Evolutionary conservation across 2,888 invertebrate species (phyloP), one percentile per base, ranked within the genome.

Genomic region (Cacoxenus indagator): DNA sequence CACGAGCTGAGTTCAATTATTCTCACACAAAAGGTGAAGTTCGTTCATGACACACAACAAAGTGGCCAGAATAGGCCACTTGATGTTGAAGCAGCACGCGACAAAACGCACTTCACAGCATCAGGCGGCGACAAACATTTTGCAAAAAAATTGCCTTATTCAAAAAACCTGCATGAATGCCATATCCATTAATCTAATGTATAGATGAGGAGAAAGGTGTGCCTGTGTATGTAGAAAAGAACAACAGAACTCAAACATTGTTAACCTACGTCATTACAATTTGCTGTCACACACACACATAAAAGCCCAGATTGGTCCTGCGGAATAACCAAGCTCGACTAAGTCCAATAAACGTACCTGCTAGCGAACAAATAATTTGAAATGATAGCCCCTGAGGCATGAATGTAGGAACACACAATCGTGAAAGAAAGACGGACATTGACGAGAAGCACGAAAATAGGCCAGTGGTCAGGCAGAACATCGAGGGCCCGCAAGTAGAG

Each of bases 231-330:
- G 2, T 48, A 2, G 48, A 8, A 1, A 6, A n/a, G 19, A 6
- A 4, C 4, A 19, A 51, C 17, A 51, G 17, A 51, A 51, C 51
- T 51, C 73, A 75, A 77, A 81, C 81, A 78, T 81, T 84, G 84
- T 83, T 83, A 84, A 84, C 84, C 83, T 83, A 78, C 84, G 82
- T 82, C 84, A 83, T 84, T 84, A 83, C 84, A 83, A 78, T 82
- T 83, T 82, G 82, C 76, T 77, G 76, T 68, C 76, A 78, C n/a
- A 69, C 26, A 46, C 29, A 54, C 31, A 8, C 11, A 54, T 27
- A 55, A 43, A 24, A 6, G 46, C 37, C n/a, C n/a, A n/a, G n/a
- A n/a, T n/a, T n/a, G n/a, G n/a, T n/a, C n/a, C n/a, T n/a, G n/a
- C n/a, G n/a, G n/a, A n/a, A n/a, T n/a, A 43, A 43, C 43, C 43